Conservation (phyloP, 2,797 vertebrate genomes). For the Cheirogaleus major region DNA sequence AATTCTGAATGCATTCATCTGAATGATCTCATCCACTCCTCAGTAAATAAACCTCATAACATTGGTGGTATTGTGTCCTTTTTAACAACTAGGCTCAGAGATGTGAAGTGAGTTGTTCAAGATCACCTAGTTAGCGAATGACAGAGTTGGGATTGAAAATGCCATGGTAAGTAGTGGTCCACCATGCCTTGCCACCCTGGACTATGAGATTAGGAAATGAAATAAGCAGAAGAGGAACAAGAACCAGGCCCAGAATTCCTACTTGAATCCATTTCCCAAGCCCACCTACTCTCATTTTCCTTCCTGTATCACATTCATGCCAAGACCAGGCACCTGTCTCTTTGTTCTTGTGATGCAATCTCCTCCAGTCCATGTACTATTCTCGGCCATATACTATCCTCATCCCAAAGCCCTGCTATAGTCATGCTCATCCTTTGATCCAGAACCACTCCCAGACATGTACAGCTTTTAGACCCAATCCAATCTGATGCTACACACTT, state of each 20-base stretch:
- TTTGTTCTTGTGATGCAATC: background rate
- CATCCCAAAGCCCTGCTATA: background rate
- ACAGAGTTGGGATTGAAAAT: constrained; percentile 17
- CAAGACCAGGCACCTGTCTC: background rate
- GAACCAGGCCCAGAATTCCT: constrained; percentile 3
- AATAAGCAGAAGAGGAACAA: constrained; percentile 1
- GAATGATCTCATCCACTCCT: constrained; percentile 18
- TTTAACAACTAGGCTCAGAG: constrained; percentile 52
- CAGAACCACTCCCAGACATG: background rate
- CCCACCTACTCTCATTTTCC: background rate
- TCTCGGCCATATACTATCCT: background rate
- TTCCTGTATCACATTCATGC: background rate
- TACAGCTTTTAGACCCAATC: constrained; percentile 13
- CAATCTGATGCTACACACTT: background rate
- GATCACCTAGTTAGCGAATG: constrained; percentile 25
- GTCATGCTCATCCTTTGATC: background rate
- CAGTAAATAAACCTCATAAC: constrained; percentile 24
- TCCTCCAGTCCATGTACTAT: background rate
- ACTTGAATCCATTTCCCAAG: constrained; percentile 42
- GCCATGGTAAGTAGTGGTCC: background rate
- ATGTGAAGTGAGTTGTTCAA: constrained; percentile 40
- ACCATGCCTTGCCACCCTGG: background rate
- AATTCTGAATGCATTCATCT: constrained; percentile 18
- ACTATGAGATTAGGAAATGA: background rate
- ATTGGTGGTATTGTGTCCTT: background rate